Evolutionary conservation across 2,888 invertebrate genomes (phyloP), one percentile per base, ranked within the genome.

Genomic region (Agrotis segetum): DNA sequence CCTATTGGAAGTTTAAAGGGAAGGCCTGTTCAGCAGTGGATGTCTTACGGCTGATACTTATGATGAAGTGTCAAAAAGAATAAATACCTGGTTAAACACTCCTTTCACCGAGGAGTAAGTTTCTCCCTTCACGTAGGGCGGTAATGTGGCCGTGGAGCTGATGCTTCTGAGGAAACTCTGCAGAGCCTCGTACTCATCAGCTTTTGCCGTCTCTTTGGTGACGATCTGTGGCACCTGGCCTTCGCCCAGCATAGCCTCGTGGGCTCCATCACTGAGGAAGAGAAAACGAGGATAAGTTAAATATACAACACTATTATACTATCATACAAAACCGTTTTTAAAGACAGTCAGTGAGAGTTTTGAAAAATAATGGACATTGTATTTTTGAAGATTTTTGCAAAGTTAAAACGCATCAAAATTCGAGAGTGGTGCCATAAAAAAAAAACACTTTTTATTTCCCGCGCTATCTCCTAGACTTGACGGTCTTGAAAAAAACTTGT

Each of bases 91-190:
- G 77, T 96, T 96, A n/a, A 96, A 89, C 2, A 96, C 96, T 17
- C 96, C 96, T 68, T 90, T 90, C 1, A 86, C 84, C 0, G 96
- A 96, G 1, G 96, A 96, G 81, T 95, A 96, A 1, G 94, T 94
- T 79, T 96, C 96, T 44, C 96, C 96, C 79, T 96, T 96, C 21
- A 95, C 94, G 79, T 96, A 95, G 1, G 95, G 96, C 5, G 96
- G 96, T 44, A 96, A 89, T 0, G 96, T 96, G 62, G 96, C 96
- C 0, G 96, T 96, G 19, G 96, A 96, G 77, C 96, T 96, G 87
- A 96, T 95, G 83, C 96, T 96, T 69, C 96, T 94, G 0, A 96
- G 91, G 77, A 96, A 96, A 79, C 94, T 94, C 82, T 96, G 95
- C 21, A 96, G 88, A 1, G 96, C 96, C 65, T 96, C 96, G 75